phyloP scores from a whole-genome alignment of 92 coral and sea anemone genomes.

The Epizoanthus scotinus region DNA sequence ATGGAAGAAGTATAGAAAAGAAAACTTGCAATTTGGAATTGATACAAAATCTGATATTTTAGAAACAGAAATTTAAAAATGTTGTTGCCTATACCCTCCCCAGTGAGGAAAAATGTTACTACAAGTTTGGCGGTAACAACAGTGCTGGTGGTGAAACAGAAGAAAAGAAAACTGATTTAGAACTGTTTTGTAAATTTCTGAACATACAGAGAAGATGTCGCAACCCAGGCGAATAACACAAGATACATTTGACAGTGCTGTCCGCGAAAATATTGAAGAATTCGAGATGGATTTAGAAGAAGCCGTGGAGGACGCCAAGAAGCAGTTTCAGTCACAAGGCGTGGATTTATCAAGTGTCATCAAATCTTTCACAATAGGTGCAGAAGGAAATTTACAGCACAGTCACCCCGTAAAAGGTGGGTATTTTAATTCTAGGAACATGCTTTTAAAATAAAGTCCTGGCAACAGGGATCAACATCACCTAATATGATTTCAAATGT shows the following conservation, averaged over 20 bases:
- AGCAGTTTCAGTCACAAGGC: constrained; percentile 83
- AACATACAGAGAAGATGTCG: constrained; percentile 47
- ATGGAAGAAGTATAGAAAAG: no score
- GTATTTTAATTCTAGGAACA: neutral
- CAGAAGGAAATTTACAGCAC: constrained; percentile 58
- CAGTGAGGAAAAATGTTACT: no score
- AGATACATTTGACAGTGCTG: constrained; percentile 84
- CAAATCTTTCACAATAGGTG: constrained; percentile 59
- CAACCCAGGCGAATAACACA: constrained; percentile 70
- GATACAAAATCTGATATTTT: no score
- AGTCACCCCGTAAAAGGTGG: constrained; percentile 83
- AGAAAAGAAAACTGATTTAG: neutral
- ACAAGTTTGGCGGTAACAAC: no score
- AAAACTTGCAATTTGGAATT: no score
- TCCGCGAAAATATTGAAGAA: constrained; percentile 83
- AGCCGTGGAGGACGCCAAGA: constrained; percentile 69
- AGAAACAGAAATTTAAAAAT: no score
- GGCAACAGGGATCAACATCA: no score
- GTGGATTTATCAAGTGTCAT: constrained; percentile 81
- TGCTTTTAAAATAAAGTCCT: no score
- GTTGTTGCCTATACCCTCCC: no score
- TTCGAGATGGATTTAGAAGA: constrained; percentile 87
- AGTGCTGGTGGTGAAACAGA: neutral
- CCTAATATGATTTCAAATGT: no score
- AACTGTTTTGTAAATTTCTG: neutral